phyloP scores from a whole-genome alignment of 1,140 invertebrate genomes.

The Papilio aristodemus region DNA sequence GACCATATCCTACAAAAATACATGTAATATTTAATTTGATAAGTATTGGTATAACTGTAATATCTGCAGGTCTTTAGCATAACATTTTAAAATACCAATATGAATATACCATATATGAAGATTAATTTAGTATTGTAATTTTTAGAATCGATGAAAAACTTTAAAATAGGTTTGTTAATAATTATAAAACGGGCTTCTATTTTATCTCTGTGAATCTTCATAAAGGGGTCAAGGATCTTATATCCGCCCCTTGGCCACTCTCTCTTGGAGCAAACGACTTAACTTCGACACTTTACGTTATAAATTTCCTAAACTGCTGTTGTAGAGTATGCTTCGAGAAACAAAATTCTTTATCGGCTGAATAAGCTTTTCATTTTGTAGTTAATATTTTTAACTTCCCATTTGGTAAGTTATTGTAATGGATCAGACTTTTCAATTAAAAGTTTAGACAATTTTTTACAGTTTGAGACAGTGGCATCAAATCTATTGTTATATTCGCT shows the following conservation, averaged over 20 bases:
- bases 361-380: conserved; percentile 21
- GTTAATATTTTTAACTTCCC: conserved; percentile 1
- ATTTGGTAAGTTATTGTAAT: neutral
- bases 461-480: no score
- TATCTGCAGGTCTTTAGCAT: no score
- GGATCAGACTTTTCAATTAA: neutral
- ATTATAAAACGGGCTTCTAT: neutral
- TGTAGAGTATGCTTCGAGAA: conserved; percentile 23
- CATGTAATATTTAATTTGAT: no score
- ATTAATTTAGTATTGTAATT: no score
- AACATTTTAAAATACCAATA: no score
- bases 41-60: no score
- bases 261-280: conserved; percentile 23
- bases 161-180: neutral
- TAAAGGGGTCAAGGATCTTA: conserved; percentile 20
- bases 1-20: no score
- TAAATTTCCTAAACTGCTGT: conserved; percentile 32
- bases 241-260: conserved; percentile 20
- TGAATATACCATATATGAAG: no score
- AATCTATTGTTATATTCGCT: no score
- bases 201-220: conserved; percentile 13
- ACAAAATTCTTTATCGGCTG: conserved; percentile 19
- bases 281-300: conserved; percentile 31
- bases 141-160: neutral
- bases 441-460: neutral